Evolutionary conservation across 2,113 vertebrate species (phyloP).

Genomic region (Silurus meridionalis): DNA sequence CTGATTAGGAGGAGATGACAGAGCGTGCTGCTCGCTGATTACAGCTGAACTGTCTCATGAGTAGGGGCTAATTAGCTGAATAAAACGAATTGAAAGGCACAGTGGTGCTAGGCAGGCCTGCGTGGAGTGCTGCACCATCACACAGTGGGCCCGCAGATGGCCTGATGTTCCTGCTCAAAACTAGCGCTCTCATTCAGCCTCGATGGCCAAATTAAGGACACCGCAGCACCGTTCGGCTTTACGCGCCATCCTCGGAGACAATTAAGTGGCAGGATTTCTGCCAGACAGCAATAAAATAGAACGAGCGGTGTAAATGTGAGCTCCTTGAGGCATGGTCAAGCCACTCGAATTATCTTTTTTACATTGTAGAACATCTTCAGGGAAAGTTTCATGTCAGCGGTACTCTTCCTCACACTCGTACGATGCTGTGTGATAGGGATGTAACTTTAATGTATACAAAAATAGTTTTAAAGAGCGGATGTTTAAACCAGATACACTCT

Average conservation of each 20-base stretch:
- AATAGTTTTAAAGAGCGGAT: not conserved
- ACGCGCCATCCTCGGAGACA: not conserved
- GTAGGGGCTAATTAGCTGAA: conserved; percentile 60
- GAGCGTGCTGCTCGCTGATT: conserved; percentile 60
- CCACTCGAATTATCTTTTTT: conserved; percentile 4
- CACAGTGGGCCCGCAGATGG: conserved; percentile 35
- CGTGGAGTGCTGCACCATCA: conserved; percentile 44
- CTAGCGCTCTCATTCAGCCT: conserved; percentile 22
- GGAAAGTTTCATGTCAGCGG: not conserved
- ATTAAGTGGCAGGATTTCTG: conserved; percentile 2
- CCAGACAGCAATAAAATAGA: conserved; percentile 7
- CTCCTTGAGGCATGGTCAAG: not conserved
- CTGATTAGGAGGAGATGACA: conserved; percentile 60
- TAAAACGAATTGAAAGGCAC: conserved; percentile 53
- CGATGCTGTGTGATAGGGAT: not conserved
- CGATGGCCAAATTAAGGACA: conserved; percentile 14
- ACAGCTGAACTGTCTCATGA: conserved; percentile 63
- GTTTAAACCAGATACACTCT: not conserved
- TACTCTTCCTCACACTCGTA: not conserved
- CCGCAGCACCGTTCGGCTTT: not conserved
- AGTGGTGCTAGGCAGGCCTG: conserved; percentile 43
- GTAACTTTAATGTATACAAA: not conserved
- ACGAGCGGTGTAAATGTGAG: conserved; percentile 11
- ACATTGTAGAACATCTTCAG: not conserved
- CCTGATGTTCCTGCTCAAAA: conserved; percentile 17